Conservation (phyloP, 2,888 invertebrate species). For the Aelia acuminata region DNA sequence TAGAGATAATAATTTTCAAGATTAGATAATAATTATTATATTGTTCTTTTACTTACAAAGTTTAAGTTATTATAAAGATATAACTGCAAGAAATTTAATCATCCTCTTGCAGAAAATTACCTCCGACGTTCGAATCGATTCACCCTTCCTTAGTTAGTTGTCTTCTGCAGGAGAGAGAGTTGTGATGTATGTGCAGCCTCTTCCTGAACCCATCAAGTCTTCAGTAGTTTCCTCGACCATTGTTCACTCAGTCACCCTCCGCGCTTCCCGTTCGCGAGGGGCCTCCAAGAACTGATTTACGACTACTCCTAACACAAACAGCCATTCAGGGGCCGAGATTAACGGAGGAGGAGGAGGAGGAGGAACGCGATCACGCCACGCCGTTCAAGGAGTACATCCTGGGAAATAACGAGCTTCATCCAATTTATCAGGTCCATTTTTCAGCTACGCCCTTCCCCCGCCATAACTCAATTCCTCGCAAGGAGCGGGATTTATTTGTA, state of each 20-base stretch:
- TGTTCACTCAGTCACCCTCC: conserved; percentile 28
- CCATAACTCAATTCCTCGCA: conserved; percentile 59
- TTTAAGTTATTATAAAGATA: background rate
- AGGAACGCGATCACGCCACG: background rate
- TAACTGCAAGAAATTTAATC: background rate
- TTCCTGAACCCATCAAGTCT: background rate
- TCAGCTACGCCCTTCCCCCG: conserved; percentile 53
- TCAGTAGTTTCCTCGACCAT: conserved; percentile 10
- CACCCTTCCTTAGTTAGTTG: background rate
- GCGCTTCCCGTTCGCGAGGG: background rate
- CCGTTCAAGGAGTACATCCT: background rate
- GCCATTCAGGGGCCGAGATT: conserved; percentile 23
- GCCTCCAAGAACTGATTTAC: background rate
- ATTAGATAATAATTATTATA: no score
- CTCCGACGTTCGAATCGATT: background rate
- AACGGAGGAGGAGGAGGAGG: background rate
- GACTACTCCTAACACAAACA: conserved; percentile 24
- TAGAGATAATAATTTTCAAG: no score
- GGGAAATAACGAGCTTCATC: conserved; percentile 51
- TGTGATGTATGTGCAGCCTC: background rate
- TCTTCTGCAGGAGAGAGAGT: background rate
- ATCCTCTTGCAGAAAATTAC: background rate
- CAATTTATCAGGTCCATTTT: conserved; percentile 60
- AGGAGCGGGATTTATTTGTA: conserved; percentile 54
- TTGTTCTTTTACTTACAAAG: background rate